Evolutionary conservation across 2,113 vertebrate genomes (phyloP).

Genomic region (Gracilinanus agilis): DNA sequence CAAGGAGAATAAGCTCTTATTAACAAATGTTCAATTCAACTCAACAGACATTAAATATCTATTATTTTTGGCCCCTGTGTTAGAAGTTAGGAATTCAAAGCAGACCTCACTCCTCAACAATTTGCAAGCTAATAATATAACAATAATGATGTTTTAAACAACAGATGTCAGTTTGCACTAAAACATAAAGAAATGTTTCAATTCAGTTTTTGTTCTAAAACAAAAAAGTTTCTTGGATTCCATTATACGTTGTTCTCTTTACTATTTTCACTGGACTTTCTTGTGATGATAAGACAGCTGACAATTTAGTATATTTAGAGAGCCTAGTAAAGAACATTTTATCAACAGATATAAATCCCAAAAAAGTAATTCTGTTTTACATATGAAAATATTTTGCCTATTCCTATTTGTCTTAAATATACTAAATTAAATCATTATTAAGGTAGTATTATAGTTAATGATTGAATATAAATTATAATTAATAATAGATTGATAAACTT

Average conservation of each 20-base stretch:
- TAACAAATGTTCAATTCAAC: background rate
- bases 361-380: background rate
- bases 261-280: conserved; percentile 84
- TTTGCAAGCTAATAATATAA: background rate
- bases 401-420: background rate
- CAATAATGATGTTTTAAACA: conserved; percentile 45
- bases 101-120: background rate
- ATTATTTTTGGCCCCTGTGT: background rate
- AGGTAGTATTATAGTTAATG: too few relatives aligned
- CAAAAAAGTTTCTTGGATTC: conserved; percentile 53
- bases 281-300: conserved; percentile 63
- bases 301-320: background rate
- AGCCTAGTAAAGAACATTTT: background rate
- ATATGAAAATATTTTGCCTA: background rate
- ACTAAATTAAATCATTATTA: too few relatives aligned
- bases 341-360: background rate
- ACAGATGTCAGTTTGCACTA: conserved; percentile 80
- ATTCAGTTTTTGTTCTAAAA: conserved; percentile 79
- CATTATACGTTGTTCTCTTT: background rate
- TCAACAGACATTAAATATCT: background rate
- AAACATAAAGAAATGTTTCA: conserved; percentile 69
- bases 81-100: conserved; percentile 61
- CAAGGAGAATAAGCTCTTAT: background rate
- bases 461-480: too few relatives aligned
- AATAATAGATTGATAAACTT: too few relatives aligned